phyloP scores from a whole-genome alignment of 2,797 vertebrate species.

The Zenarchopterus dispar region DNA sequence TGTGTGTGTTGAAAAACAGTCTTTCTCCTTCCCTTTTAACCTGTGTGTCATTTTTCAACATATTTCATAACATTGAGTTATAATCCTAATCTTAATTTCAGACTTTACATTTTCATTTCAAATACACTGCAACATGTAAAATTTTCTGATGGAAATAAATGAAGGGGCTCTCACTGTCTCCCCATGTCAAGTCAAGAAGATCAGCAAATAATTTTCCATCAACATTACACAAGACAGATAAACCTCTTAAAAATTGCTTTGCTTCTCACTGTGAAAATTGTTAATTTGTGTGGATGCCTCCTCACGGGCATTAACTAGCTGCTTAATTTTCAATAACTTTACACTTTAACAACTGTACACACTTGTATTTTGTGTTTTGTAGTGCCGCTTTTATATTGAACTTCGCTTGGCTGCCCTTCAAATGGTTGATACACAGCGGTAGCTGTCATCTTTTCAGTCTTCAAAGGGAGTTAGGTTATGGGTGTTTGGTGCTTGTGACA shows the following conservation, averaged over 20 bases:
- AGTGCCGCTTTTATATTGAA: not conserved
- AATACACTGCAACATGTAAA: slow-evolving; percentile 4
- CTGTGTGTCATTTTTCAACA: slow-evolving; percentile 19
- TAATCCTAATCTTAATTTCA: slow-evolving; percentile 46
- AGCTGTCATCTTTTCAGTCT: slow-evolving; percentile 27
- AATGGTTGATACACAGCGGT: slow-evolving; percentile 10
- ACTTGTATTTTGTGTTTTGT: slow-evolving; percentile 5
- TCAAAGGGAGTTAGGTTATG: slow-evolving; percentile 23
- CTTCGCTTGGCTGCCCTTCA: slow-evolving; percentile 11
- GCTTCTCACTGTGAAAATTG: slow-evolving; percentile 45
- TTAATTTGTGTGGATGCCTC: slow-evolving; percentile 40
- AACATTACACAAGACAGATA: slow-evolving; percentile 52
- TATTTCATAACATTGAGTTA: slow-evolving; percentile 33
- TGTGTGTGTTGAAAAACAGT: too few species aligned
- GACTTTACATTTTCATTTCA: slow-evolving; percentile 25
- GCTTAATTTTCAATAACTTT: slow-evolving; percentile 51
- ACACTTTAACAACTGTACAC: slow-evolving; percentile 20
- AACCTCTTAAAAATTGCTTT: slow-evolving; percentile 47
- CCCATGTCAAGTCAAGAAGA: slow-evolving; percentile 52
- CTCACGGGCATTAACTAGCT: slow-evolving; percentile 19
- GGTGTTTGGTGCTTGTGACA: slow-evolving; percentile 8
- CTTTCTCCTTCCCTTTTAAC: slow-evolving; percentile 8
- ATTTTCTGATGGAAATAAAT: slow-evolving; percentile 12
- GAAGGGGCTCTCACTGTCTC: slow-evolving; percentile 20
- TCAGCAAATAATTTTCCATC: slow-evolving; percentile 43